Conservation (phyloP, 2,113 vertebrate species). For the Cnemophilus loriae region DNA sequence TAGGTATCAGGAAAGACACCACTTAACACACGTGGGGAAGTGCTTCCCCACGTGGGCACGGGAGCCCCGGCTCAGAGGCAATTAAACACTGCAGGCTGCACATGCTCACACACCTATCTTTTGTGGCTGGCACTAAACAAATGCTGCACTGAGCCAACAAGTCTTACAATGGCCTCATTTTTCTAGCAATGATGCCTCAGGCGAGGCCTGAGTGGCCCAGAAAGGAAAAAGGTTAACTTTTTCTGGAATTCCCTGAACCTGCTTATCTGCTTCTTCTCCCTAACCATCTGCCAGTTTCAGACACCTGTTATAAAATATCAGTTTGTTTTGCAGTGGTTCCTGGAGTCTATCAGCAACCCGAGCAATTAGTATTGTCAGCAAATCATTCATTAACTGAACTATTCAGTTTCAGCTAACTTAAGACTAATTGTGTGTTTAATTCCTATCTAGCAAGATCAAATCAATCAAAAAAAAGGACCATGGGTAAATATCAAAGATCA, state of each 20-base stretch:
- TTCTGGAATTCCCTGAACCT: constrained; percentile 1
- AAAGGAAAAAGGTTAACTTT: constrained; percentile 27
- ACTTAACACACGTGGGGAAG: background rate
- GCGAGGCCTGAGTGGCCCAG: background rate
- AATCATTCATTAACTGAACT: constrained; percentile 27
- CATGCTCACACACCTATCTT: background rate
- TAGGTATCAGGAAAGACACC: background rate
- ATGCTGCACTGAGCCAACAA: background rate
- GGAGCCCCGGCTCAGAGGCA: background rate
- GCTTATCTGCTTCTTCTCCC: constrained; percentile 17
- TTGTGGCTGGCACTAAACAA: background rate
- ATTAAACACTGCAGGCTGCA: constrained; percentile 17
- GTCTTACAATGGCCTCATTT: constrained; percentile 33
- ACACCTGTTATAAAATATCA: background rate
- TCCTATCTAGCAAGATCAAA: background rate
- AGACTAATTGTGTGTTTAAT: background rate
- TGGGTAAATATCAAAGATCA: background rate
- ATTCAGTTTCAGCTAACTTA: background rate
- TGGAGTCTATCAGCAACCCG: background rate
- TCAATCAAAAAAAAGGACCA: background rate
- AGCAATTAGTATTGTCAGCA: background rate
- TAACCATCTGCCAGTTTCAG: constrained; percentile 1
- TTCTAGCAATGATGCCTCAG: background rate
- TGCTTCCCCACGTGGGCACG: background rate
- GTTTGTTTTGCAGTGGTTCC: background rate